These are phyloP conservation scores for Dendroctonus ponderosae DNA, from an alignment of 1,140 invertebrate species.

Conservation along the genomic window DNA sequence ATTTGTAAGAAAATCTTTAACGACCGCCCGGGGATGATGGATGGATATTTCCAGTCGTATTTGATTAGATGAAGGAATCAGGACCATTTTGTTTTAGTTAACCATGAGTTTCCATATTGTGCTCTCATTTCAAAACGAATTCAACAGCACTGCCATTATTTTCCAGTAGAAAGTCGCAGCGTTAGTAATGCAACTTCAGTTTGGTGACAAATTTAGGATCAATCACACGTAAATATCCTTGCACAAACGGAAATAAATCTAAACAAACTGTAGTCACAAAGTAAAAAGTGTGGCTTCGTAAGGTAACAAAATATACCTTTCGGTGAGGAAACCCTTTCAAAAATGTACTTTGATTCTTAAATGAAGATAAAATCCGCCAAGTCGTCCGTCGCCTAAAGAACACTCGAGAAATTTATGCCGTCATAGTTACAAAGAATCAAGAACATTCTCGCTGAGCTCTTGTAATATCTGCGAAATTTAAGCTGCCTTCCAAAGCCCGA, in stretches of 20 bases:
- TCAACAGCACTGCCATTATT: no score
- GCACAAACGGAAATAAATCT: no score
- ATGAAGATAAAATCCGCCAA: conserved; percentile 23
- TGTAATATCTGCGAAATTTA: conserved; percentile 35
- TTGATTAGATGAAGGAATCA: conserved; percentile 1
- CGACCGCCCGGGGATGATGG: conserved; percentile 7
- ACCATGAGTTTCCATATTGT: no score
- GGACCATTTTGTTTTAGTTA: no score
- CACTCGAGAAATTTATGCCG: conserved; percentile 33
- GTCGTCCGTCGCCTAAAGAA: conserved; percentile 18
- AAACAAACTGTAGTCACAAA: no score
- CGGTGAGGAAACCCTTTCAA: neutral
- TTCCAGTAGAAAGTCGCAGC: no score
- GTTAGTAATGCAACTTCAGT: no score
- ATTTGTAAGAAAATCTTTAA: conserved; percentile 18
- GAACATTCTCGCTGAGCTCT: conserved; percentile 27
- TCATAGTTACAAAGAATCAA: conserved; percentile 31
- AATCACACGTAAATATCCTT: no score
- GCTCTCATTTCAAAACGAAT: no score
- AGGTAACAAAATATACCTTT: neutral
- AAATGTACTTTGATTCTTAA: conserved; percentile 29
- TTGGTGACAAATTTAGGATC: no score
- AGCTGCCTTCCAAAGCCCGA: conserved; percentile 13
- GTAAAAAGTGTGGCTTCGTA: no score
- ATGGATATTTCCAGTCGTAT: neutral